These are phyloP conservation scores for Epistrophe eligans DNA, from an alignment of 2,888 invertebrate genomes.

Conservation along the genomic window DNA sequence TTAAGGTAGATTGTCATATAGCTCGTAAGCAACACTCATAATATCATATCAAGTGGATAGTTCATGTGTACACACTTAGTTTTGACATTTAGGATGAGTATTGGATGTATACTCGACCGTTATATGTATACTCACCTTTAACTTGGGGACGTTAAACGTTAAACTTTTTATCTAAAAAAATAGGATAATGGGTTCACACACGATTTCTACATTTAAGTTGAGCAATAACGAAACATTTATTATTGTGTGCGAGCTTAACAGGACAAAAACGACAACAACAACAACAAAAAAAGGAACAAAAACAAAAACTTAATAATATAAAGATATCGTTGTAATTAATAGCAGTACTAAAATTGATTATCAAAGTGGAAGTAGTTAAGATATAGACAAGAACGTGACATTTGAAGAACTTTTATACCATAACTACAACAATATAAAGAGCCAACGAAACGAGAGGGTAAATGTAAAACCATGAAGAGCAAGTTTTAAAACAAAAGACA, in stretches of 20 bases:
- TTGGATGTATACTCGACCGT: no score
- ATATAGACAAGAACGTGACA: constrained; percentile 28
- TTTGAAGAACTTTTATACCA: constrained; percentile 21
- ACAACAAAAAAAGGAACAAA: background rate
- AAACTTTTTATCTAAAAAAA: constrained; percentile 1
- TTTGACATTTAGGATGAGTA: background rate
- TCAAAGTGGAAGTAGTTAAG: constrained; percentile 41
- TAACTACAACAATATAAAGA: background rate
- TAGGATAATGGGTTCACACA: constrained; percentile 31
- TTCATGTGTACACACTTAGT: background rate
- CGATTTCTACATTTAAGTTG: constrained; percentile 50
- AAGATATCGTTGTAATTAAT: constrained; percentile 17
- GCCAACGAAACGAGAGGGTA: background rate
- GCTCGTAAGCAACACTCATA: constrained; percentile 23
- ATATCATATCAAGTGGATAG: constrained; percentile 29
- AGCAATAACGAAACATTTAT: background rate
- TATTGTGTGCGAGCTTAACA: constrained; percentile 2
- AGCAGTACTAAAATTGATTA: constrained; percentile 52
- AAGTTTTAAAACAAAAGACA: constrained; percentile 19
- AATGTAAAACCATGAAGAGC: background rate
- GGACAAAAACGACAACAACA: background rate
- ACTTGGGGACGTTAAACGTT: constrained; percentile 1
- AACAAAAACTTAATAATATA: background rate
- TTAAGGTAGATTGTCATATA: background rate
- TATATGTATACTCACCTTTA: constrained; percentile 3